Evolutionary conservation across 2,888 invertebrate genomes (phyloP), one percentile per base, ranked within the genome.

Genomic region (Lasioglossum morio): DNA sequence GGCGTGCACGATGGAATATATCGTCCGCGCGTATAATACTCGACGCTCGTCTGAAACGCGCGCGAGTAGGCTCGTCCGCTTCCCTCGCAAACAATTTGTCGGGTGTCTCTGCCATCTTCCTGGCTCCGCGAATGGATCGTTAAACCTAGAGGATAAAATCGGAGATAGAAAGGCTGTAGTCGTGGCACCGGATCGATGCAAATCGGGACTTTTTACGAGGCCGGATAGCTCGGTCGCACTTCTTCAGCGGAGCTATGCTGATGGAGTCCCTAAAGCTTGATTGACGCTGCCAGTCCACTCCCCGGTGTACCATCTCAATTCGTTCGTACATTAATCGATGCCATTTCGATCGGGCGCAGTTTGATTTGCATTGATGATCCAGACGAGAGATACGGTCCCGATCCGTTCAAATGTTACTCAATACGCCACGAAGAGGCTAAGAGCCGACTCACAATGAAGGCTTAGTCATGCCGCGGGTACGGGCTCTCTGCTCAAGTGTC

Each of bases 1-100:
- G 85, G 88, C 87, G 85, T 88, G 87, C 78, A 72, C 84, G 78
- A 82, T 84, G 79, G 83, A 89, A 80, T 79, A 87, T 84, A 84
- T 81, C 88, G 84, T 76, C 84, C 84, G 53, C 69, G 75, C 10
- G 72, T 82, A 43, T 84, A 75, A 79, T 79, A 79, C 53, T 27
- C n/a, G 60, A 27, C 27, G 30, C 66, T 16, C 30, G 63, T 63
- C 63, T 30, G 63, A 27, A 27, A n/a, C 60, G 27, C 60, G 60
- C n/a, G 16, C 66, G 66, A 23, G 53, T 23, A 53, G 34, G 16
- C 34, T 34, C 34, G 66, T 34, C 66, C 30, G 66, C 19, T 66
- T 7, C 66, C 3, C 66, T 34, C 66, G 66, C 66, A 16, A 66
- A 16, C 66, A 16, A 66, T 66, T 34, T 66, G 30, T 34, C 30